Conservation (phyloP, 2,888 invertebrate genomes). For the Phaedon cochleariae region DNA sequence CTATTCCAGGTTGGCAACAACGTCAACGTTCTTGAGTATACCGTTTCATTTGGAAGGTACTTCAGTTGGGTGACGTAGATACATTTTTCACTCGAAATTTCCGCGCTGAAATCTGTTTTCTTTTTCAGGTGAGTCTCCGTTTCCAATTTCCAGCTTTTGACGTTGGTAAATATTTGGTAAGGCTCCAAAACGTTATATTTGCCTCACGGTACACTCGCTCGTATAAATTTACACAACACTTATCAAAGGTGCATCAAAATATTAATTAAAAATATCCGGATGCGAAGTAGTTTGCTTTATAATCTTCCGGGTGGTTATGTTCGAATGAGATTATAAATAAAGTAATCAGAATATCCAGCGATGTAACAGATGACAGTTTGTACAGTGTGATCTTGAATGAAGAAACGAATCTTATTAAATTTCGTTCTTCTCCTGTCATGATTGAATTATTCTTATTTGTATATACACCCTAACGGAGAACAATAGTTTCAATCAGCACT, state of each 20-base stretch:
- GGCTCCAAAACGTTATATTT: slow-evolving; percentile 18
- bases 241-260: slow-evolving; percentile 27
- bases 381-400: no score
- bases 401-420: no score
- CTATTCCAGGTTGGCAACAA: no score
- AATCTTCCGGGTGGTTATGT: slow-evolving; percentile 10
- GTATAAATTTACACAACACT: slow-evolving; percentile 26
- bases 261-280: slow-evolving; percentile 27
- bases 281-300: slow-evolving; percentile 4
- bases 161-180: slow-evolving; percentile 31
- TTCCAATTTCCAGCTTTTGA: slow-evolving; percentile 23
- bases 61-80: slow-evolving; percentile 5
- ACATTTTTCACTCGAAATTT: slow-evolving; percentile 8
- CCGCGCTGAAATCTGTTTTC: slow-evolving; percentile 16
- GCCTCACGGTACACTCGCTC: slow-evolving; percentile 1
- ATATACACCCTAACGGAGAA: no score
- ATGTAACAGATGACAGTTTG: no score
- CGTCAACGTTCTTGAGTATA: no score
- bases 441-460: no score
- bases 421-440: no score
- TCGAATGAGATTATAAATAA: no score
- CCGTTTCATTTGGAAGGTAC: background rate
- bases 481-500: no score
- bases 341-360: background rate
- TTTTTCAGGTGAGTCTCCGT: slow-evolving; percentile 34